A percentile compares a stretch with the other conserved stretches of the same genome.
Evolutionary conservation across 2,113 vertebrate genomes (phyloP).

Genomic region (Dryoscopus gambensis): DNA sequence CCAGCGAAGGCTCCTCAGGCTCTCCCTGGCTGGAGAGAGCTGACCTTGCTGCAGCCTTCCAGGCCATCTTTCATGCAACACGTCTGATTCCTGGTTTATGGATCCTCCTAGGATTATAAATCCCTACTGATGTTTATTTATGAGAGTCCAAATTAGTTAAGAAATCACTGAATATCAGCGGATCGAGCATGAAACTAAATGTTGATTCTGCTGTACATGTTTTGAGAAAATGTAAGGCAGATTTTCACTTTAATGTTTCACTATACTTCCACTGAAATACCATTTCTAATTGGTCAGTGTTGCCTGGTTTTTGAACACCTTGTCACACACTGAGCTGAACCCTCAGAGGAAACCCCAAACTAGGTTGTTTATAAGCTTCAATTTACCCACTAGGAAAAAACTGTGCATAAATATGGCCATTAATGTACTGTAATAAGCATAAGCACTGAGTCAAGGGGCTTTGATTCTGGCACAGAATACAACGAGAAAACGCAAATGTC

Average conservation of each 20-base stretch:
- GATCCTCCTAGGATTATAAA: background rate
- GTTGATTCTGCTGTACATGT: background rate
- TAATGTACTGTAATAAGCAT: background rate
- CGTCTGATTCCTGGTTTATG: background rate
- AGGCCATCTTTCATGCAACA: background rate
- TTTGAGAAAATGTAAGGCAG: background rate
- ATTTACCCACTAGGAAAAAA: background rate
- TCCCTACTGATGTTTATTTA: background rate
- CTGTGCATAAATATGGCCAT: background rate
- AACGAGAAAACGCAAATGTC: background rate
- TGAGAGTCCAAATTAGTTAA: background rate
- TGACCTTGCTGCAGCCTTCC: background rate
- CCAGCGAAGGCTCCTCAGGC: background rate
- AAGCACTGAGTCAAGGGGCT: background rate
- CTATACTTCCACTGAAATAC: background rate
- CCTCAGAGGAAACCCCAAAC: background rate
- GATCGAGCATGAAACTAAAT: background rate
- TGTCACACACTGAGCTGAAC: background rate
- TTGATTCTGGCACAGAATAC: background rate
- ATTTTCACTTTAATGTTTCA: background rate
- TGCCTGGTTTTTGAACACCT: background rate
- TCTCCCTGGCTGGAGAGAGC: background rate
- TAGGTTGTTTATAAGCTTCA: background rate
- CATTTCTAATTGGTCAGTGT: background rate
- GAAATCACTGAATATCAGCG: background rate